Evolutionary conservation across 2,797 vertebrate species (phyloP).

Genomic region (Pachyuromys duprasi): DNA sequence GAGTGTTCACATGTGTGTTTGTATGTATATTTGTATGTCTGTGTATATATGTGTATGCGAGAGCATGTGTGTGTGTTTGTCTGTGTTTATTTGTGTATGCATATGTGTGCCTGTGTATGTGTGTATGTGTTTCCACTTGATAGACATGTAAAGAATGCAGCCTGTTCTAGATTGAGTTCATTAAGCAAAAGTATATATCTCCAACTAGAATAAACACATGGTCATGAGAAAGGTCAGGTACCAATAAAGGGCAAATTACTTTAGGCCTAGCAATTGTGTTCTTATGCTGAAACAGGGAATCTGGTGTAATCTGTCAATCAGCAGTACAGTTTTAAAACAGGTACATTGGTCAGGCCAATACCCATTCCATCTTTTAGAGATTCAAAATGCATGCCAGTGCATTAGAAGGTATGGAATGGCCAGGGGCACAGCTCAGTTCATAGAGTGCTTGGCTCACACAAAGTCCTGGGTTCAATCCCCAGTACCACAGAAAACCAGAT

Average conservation of each 20-base stretch:
- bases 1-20: background rate
- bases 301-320: background rate
- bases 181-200: background rate
- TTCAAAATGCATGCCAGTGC: background rate
- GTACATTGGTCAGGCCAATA: background rate
- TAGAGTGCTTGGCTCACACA: background rate
- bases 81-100: background rate
- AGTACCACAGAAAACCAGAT: background rate
- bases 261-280: background rate
- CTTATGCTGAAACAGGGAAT: background rate
- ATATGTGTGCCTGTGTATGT: background rate
- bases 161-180: background rate
- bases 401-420: background rate
- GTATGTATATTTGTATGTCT: background rate
- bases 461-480: background rate
- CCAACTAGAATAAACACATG: background rate
- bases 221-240: background rate
- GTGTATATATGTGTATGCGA: background rate
- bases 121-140: background rate
- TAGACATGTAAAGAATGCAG: background rate
- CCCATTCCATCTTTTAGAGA: background rate
- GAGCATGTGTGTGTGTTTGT: background rate
- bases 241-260: background rate
- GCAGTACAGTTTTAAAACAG: background rate
- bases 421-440: background rate